A percentile compares a stretch with the other conserved stretches of the same genome.
phyloP scores from a whole-genome alignment of 2,888 invertebrate genomes.

The Brenthis ino region DNA sequence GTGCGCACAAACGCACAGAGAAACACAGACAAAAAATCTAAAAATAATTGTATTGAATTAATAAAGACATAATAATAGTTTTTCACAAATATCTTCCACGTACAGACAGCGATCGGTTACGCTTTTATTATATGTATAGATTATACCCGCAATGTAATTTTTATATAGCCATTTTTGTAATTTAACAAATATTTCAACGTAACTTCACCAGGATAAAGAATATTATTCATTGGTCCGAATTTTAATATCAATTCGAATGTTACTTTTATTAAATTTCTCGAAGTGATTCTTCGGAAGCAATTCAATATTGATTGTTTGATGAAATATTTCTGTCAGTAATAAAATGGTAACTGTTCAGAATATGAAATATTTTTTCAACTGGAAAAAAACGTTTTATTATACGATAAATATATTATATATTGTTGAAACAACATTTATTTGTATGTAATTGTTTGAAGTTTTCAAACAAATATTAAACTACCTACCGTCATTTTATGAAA shows the following conservation, averaged over 20 bases:
- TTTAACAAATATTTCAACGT: constrained; percentile 17
- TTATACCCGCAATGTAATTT: constrained; percentile 1
- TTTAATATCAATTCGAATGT: constrained; percentile 34
- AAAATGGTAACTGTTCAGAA: constrained; percentile 23
- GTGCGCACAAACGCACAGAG: too few relatives aligned
- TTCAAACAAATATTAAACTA: too few relatives aligned
- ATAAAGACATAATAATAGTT: too few relatives aligned
- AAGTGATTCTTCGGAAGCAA: constrained; percentile 33
- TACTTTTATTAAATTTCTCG: constrained; percentile 37
- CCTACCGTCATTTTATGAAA: too few relatives aligned
- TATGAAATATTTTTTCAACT: constrained; percentile 29
- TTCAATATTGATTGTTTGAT: constrained; percentile 35
- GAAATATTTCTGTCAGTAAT: constrained; percentile 30
- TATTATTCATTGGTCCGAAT: constrained; percentile 27
- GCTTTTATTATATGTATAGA: too few relatives aligned
- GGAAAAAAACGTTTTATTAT: constrained; percentile 28
- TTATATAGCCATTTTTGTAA: background rate
- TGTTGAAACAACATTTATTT: background rate
- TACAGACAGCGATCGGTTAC: too few relatives aligned
- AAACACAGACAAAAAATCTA: too few relatives aligned
- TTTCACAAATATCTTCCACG: too few relatives aligned
- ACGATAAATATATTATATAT: background rate
- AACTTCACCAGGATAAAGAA: constrained; percentile 19
- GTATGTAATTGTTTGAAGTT: too few relatives aligned
- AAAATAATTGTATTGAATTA: too few relatives aligned